Percentiles rank a stretch among this genome's conserved stretches.
Conservation (phyloP, 2,797 vertebrate species). For the Sebastes dallii region DNA sequence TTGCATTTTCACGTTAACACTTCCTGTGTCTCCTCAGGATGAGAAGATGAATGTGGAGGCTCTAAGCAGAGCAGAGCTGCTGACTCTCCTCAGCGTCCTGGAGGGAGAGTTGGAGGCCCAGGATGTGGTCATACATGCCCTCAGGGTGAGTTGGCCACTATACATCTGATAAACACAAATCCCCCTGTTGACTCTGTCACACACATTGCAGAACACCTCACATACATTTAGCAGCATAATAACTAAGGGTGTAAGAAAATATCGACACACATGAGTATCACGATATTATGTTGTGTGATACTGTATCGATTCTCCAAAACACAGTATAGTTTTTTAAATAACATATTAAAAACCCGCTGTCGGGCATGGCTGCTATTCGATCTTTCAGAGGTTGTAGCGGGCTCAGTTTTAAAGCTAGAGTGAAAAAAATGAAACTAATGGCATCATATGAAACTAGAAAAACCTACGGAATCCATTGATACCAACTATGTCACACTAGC, state of each 20-base stretch:
- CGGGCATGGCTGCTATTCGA: too few relatives aligned
- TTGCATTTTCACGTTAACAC: neutral
- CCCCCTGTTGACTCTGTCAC: neutral
- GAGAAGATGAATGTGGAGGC: slow-evolving; percentile 98
- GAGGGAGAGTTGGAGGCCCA: slow-evolving; percentile 98
- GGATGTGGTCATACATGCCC: slow-evolving; percentile 95
- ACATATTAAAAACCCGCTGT: too few relatives aligned
- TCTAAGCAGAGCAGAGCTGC: slow-evolving; percentile 94
- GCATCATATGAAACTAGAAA: too few relatives aligned
- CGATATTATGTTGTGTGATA: neutral
- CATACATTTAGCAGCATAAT: neutral
- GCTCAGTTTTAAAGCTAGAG: too few relatives aligned
- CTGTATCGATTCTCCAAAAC: neutral
- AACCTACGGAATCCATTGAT: too few relatives aligned
- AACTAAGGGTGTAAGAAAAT: neutral
- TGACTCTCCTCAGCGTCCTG: slow-evolving; percentile 96
- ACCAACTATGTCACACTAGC: too few relatives aligned
- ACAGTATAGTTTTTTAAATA: neutral
- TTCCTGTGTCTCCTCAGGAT: slow-evolving; percentile 72
- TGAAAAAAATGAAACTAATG: too few relatives aligned
- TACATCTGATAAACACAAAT: neutral
- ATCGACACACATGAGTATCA: neutral
- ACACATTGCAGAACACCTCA: neutral
- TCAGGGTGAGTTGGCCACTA: slow-evolving; percentile 86
- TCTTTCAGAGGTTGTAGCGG: too few relatives aligned